phyloP scores from a whole-genome alignment of 64 coral and sea anemone genomes.

The Pachyseris speciosa region DNA sequence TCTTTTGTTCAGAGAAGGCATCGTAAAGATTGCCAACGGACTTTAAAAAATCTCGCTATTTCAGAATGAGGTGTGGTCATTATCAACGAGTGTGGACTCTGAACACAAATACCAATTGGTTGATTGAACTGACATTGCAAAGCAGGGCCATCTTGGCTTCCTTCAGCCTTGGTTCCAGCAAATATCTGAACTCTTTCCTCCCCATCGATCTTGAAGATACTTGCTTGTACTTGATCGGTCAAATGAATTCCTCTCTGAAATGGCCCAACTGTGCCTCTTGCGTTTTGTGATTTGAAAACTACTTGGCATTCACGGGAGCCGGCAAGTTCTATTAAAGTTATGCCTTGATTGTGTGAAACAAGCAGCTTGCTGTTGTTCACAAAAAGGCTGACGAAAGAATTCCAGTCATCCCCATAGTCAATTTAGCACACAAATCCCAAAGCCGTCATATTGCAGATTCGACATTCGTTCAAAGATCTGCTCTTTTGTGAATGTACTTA shows the following conservation, averaged over 20 bases:
- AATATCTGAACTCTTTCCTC: neutral
- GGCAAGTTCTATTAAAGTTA: too few species aligned
- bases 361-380: too few species aligned
- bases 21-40: slow-evolving; percentile 6
- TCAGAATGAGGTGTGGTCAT: slow-evolving; percentile 15
- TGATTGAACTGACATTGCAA: slow-evolving; percentile 20
- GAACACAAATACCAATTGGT: neutral
- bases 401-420: too few species aligned
- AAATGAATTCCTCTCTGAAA: slow-evolving; percentile 8
- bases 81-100: slow-evolving; percentile 37
- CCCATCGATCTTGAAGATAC: slow-evolving; percentile 4
- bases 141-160: neutral
- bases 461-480: too few species aligned
- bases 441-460: too few species aligned
- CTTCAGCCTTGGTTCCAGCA: slow-evolving; percentile 3
- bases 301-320: neutral
- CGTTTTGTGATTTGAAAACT: neutral
- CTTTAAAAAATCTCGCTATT: slow-evolving; percentile 29
- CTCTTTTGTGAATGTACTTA: too few species aligned
- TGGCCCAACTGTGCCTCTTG: neutral
- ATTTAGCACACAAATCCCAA: too few species aligned
- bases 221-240: neutral
- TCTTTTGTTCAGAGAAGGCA: slow-evolving; percentile 38
- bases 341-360: too few species aligned
- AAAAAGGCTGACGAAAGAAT: too few species aligned